Evolutionary conservation across 92 coral and sea anemone genomes (phyloP).

Genomic region (Epizoanthus ramosus): DNA sequence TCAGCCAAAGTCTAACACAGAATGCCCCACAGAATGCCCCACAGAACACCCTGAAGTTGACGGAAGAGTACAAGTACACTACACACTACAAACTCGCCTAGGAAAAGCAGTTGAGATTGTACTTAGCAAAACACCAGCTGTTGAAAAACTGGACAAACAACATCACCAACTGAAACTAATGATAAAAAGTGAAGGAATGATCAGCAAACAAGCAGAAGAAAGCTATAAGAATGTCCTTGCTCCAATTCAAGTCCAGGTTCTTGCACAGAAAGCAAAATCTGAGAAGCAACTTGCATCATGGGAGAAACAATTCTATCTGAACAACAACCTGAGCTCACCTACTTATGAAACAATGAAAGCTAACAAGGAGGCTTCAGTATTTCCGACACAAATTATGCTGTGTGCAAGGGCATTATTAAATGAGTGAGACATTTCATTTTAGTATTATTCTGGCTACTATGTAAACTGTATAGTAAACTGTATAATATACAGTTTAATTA

Average conservation of each 20-base stretch:
- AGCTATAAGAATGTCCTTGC: conserved; percentile 42
- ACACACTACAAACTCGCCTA: conserved; percentile 9
- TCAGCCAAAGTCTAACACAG: background rate
- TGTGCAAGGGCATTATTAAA: conserved; percentile 39
- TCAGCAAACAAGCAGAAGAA: conserved; percentile 35
- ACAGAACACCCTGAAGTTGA: background rate
- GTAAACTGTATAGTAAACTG: background rate
- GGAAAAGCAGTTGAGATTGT: conserved; percentile 13
- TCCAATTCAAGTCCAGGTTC: conserved; percentile 49
- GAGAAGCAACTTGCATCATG: conserved; percentile 48
- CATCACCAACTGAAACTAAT: conserved; percentile 16
- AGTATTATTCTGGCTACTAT: background rate
- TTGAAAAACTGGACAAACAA: conserved; percentile 13
- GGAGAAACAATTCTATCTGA: conserved; percentile 50
- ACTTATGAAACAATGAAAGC: conserved; percentile 45
- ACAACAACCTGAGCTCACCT: conserved; percentile 48
- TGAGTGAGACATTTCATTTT: conserved; percentile 40
- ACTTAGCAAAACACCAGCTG: background rate
- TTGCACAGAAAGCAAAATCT: conserved; percentile 41
- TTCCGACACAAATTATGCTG: conserved; percentile 6
- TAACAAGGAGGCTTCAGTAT: conserved; percentile 38
- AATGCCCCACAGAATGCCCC: background rate
- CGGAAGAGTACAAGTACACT: background rate
- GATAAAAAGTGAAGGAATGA: background rate
- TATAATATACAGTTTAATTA: no score